Evolutionary conservation across 2,113 vertebrate genomes (phyloP), one percentile per base, ranked within the genome.

Genomic region (Camelus dromedarius): DNA sequence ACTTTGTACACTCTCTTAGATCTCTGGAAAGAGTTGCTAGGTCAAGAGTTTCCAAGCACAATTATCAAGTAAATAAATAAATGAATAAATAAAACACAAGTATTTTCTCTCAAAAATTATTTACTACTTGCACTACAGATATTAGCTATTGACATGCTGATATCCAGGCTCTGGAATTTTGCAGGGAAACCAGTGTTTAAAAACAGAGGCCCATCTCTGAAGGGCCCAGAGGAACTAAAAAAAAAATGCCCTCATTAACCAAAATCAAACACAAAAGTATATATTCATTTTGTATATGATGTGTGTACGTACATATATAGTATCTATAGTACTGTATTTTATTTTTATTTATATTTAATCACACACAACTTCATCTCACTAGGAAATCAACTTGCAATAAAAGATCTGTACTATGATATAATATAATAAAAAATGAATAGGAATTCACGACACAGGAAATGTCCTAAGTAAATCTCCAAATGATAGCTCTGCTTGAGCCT

Each of bases 371-470:
- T 82, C n/a, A 54, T 54, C 22, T 38, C 77, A 70, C 35, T 72
- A 52, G 67, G 14, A 86, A 89, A 46, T 3, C 19, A 82, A 11
- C 8, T 52, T 58, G 5, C 13, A 85, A n/a, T 62, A n/a, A 92
- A 85, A 80, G 15, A 67, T 20, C 64, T 42, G 56, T 42, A 30
- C 5, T 7, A 84, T 7, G 15, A 8, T 46, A 64, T n/a, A 64
- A 88, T 67, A 83, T 82, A 89, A 86, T 73, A 81, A 70, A 72
- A 58, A n/a, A 48, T 75, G 32, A 95, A 50, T 80, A 83, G 24
- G 9, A 85, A 83, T 83, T 50, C 19, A 92, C 5, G 26, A 56
- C 32, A 66, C 22, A 67, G 16, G n/a, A 72, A 81, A 89, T 76
- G 14, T 15, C 30, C 26, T 66, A 90, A 64, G 73, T 69, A 58